Conservation (phyloP, 2,113 vertebrate species). For the Prietella phreatophila region DNA sequence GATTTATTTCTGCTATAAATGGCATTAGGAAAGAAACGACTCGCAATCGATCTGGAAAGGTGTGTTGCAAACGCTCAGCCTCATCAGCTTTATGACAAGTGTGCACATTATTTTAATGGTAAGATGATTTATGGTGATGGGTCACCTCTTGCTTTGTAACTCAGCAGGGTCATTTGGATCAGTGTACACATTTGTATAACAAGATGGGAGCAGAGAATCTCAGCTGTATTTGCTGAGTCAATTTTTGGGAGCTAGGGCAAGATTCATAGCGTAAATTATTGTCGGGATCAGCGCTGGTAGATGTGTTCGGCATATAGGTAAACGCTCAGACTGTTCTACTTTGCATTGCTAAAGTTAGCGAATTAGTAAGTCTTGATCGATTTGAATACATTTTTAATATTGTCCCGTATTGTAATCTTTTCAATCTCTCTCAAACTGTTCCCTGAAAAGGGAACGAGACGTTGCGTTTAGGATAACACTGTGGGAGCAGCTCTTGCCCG, state of each 20-base stretch:
- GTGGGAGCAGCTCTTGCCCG: no score
- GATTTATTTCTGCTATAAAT: neutral
- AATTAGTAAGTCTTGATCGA: neutral
- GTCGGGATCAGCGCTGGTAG: neutral
- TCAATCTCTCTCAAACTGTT: no score
- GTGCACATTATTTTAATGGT: neutral
- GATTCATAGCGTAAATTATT: neutral
- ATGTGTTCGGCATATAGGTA: neutral
- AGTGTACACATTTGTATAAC: neutral
- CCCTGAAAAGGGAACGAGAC: no score
- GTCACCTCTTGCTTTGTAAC: neutral
- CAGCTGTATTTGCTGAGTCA: neutral
- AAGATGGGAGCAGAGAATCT: neutral
- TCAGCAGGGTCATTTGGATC: neutral
- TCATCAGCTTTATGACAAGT: conserved; percentile 3
- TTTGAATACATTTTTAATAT: neutral
- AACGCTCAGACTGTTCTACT: neutral
- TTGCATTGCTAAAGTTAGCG: neutral
- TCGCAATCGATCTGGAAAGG: neutral
- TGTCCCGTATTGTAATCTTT: neutral
- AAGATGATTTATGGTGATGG: neutral
- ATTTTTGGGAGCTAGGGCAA: neutral
- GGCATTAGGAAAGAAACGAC: neutral
- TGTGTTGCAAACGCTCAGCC: neutral
- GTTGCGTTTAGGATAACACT: no score